A percentile compares a stretch with the other conserved stretches of the same genome.
Evolutionary conservation across 35 echinoderm and acorn worm species (phyloP).

Genomic region (Eucidaris tribuloides): DNA sequence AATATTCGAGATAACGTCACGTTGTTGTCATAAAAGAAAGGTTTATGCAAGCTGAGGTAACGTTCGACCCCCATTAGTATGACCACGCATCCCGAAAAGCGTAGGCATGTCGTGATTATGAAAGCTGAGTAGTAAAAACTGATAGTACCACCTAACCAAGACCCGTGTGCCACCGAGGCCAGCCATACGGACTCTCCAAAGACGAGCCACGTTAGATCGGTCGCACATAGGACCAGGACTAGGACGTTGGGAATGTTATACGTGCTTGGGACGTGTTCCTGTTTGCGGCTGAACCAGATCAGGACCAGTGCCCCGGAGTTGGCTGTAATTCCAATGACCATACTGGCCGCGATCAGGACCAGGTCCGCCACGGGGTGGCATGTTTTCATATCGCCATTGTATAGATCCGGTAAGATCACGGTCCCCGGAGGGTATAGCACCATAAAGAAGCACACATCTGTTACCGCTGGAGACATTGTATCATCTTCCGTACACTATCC

Average conservation of each 20-base stretch:
- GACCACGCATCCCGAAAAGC: slow-evolving; percentile 67
- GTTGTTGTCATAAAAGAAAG: slow-evolving; percentile 81
- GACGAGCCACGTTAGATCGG: slow-evolving; percentile 59
- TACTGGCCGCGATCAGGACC: not conserved
- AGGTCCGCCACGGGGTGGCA: not conserved
- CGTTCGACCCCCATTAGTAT: slow-evolving; percentile 87
- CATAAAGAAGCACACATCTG: not conserved
- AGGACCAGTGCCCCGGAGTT: not conserved
- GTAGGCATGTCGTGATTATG: slow-evolving; percentile 36
- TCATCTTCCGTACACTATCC: too few relatives aligned
- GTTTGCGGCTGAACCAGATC: slow-evolving; percentile 17
- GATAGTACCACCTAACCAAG: slow-evolving; percentile 29
- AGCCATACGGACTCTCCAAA: slow-evolving; percentile 71
- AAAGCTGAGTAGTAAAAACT: slow-evolving; percentile 41
- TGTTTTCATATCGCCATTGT: not conserved
- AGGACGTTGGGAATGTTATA: slow-evolving; percentile 57
- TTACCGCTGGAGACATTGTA: too few relatives aligned
- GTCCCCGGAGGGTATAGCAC: not conserved
- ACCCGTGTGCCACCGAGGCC: slow-evolving; percentile 5
- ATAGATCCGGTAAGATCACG: not conserved
- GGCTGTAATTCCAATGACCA: not conserved
- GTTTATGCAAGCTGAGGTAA: slow-evolving; percentile 72
- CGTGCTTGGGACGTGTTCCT: slow-evolving; percentile 31
- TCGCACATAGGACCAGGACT: slow-evolving; percentile 69
- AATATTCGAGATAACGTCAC: slow-evolving; percentile 42